phyloP scores from a whole-genome alignment of 2,888 invertebrate species.

The Tachystola acroxantha region DNA sequence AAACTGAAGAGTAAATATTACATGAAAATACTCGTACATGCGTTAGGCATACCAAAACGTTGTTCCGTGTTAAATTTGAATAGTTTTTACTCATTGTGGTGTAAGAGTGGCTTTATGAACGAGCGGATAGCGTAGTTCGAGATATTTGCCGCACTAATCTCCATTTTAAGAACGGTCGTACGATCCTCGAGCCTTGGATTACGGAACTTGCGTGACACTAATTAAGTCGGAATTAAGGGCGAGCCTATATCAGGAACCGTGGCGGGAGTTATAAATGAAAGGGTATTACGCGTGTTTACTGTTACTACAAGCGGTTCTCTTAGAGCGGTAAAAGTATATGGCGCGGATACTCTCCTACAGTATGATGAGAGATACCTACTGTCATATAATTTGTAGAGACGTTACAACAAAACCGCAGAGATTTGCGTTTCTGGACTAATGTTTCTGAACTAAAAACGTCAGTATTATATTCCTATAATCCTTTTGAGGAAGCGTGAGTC shows the following conservation, averaged over 20 bases:
- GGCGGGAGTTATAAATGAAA: slow-evolving; percentile 74
- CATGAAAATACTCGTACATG: no score
- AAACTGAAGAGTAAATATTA: no score
- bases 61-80: no score
- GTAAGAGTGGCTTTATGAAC: slow-evolving; percentile 57
- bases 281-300: slow-evolving; percentile 68
- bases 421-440: neutral
- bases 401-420: no score
- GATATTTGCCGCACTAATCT: slow-evolving; percentile 75
- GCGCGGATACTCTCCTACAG: no score
- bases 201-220: slow-evolving; percentile 77
- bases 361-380: neutral
- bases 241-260: slow-evolving; percentile 73
- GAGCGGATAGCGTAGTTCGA: slow-evolving; percentile 63
- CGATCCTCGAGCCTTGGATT: slow-evolving; percentile 73
- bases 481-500: slow-evolving; percentile 59
- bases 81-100: slow-evolving; percentile 16
- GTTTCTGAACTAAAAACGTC: slow-evolving; percentile 18
- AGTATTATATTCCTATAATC: slow-evolving; percentile 62
- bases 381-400: neutral
- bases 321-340: slow-evolving; percentile 27
- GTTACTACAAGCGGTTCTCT: slow-evolving; percentile 40
- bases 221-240: slow-evolving; percentile 76
- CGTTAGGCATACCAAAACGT: no score
- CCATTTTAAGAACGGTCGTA: slow-evolving; percentile 77